Base-by-base conservation (phyloP, 2,888 invertebrate species). In the Phoenoteleia sp. region DNA sequence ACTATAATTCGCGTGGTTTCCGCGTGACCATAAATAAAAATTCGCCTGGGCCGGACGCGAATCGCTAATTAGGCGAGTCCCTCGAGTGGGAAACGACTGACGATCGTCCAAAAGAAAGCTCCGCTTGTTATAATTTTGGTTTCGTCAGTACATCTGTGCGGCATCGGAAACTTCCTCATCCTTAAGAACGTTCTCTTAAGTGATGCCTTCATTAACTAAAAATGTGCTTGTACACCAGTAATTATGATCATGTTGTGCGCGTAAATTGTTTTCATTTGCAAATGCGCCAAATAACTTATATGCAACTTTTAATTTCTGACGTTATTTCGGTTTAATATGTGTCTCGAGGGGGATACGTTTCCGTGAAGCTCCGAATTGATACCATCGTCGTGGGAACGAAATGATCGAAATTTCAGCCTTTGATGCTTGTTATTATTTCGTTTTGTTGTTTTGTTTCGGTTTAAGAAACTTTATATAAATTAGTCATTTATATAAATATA, bases 1-100 rank as follows among this genome's bases (percentile, higher is more conserved):
- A 42, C 75, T 84, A 72, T 84, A 84, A 81, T 84, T 84, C 84
- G 83, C 83, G 75, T 79, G 52, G 82, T 74, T 25, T 71, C 82
- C 77, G 77, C 75, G 62, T 36, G 27, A 62, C 81, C 67, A 84
- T 84, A 77, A 81, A 84, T 81, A 84, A 76, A 77, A 84, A 84
- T 77, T 71, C 84, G 80, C 72, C 83, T 67, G 75, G 56, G 49
- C 52, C 77, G 72, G 72, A 77, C 82, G 76, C 80, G 60, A 76
- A 58, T 71, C 64, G 66, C 80, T 84, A 84, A 84, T 84, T 84
- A 84, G 80, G 29, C 79, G 60, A 67, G 67, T 64, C 82, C 66
- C 42, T 62, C 66, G 81, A 52, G 54, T 81, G 62, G 69, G 81
- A 81, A 81, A 75, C 45, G 52, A 54, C 21, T 60, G 45, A 33